Percentiles rank a stretch among this genome's conserved stretches.
phyloP scores from a whole-genome alignment of 2,113 vertebrate genomes.

The Dicrurus megarhynchus region DNA sequence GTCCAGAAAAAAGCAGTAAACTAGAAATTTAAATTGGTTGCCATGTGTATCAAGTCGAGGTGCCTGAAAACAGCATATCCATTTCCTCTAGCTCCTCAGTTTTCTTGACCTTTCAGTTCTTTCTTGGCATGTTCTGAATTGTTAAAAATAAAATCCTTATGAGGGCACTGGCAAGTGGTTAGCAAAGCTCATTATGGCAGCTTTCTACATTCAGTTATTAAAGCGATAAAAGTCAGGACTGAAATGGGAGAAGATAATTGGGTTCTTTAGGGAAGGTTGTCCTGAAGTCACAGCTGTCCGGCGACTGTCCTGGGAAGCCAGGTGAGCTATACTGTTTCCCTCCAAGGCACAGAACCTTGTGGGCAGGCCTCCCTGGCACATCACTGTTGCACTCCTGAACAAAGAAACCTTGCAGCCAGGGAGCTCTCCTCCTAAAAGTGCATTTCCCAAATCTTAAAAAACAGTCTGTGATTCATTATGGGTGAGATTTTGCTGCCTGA shows the following conservation, averaged over 20 bases:
- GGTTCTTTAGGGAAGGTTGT: background rate
- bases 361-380: background rate
- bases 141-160: slow-evolving; percentile 69
- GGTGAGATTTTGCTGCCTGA: background rate
- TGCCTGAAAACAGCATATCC: slow-evolving; percentile 39
- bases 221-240: background rate
- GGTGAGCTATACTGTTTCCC: background rate
- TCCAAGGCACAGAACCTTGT: accelerated
- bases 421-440: background rate
- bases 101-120: slow-evolving; percentile 60
- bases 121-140: slow-evolving; percentile 53
- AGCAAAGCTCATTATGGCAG: background rate
- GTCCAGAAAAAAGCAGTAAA: background rate
- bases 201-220: background rate
- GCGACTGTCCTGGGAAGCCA: background rate
- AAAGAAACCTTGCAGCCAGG: background rate
- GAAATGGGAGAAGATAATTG: background rate
- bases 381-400: background rate
- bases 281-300: background rate
- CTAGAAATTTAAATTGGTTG: background rate
- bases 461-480: background rate
- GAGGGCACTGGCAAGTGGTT: slow-evolving; percentile 12
- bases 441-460: background rate
- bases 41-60: background rate
- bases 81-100: slow-evolving; percentile 56